Evolutionary conservation across 1,140 invertebrate genomes (phyloP), one percentile per base, ranked within the genome.

Genomic region (Macrocentrus cingulum): DNA sequence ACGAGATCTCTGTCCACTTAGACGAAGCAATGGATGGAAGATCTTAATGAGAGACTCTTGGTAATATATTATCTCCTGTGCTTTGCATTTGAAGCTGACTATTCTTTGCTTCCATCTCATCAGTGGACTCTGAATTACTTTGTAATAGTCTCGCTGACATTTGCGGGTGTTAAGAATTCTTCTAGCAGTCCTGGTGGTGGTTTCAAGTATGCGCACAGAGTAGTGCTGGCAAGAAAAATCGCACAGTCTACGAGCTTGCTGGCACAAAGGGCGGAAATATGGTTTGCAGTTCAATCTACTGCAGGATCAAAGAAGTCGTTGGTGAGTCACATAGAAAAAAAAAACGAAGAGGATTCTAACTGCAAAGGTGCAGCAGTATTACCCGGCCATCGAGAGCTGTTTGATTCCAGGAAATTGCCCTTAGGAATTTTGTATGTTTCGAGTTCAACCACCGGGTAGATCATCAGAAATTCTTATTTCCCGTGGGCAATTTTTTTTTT

Each of bases 221-320:
- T n/a, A n/a, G n/a, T n/a, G n/a, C n/a, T n/a, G n/a, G n/a, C n/a
- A n/a, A 15, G 11, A 48, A 13, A 48, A 5, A 23, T 48, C 19
- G 5, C 6, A 13, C 15, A 25, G 45, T 20, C 1, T 34, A 19
- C 7, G 15, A 34, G 25, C 7, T 6, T 34, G 22, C 5, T 6
- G 20, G 20, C 6, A 48, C 8, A 39, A 5, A 39, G 37, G n/a
- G 15, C 19, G 22, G 22, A 58, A 51, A 58, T 51, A 42, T 58
- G 34, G 46, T 42, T 51, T 58, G 56, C 20, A 58, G 36, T 34
- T 58, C 56, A 58, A 58, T 32, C 48, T 41, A 41, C 15, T 13
- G 9, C n/a, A 15, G 20, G 56, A 58, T 58, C 56, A 58, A 58
- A 58, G 46, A 16, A 58, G 25, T 18, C 29, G 32, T 20, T 41